Conservation (phyloP, 2,113 vertebrate species). For the Tragelaphus buxtoni region DNA sequence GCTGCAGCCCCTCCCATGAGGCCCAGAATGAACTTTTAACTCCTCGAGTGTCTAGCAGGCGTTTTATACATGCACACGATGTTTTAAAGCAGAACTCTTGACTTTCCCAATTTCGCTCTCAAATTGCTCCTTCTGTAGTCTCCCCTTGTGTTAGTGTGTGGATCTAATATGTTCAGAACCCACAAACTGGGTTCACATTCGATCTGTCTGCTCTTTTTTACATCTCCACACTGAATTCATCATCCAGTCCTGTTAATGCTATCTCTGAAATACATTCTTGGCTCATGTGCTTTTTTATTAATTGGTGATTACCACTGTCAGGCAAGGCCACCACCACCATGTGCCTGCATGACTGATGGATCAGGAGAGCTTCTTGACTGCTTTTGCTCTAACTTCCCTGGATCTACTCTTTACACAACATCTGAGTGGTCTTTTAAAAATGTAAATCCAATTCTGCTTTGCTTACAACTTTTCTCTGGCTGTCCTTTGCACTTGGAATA, state of each 20-base stretch:
- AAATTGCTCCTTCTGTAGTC: neutral
- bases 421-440: neutral
- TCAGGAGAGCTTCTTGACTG: neutral
- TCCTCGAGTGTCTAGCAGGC: neutral
- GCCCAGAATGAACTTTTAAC: neutral
- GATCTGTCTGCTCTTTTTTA: neutral
- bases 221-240: neutral
- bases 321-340: neutral
- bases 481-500: neutral
- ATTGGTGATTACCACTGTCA: neutral
- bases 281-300: neutral
- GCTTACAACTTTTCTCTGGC: neutral
- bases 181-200: neutral
- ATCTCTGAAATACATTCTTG: neutral
- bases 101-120: neutral
- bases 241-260: neutral
- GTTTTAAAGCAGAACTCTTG: neutral
- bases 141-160: neutral
- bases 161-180: neutral
- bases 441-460: neutral
- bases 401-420: neutral
- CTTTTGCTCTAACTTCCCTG: neutral
- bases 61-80: neutral
- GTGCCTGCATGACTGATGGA: too few relatives aligned
- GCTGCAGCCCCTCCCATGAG: neutral